Percentiles rank a stretch among this genome's conserved stretches.
Conservation (phyloP, 1,140 invertebrate genomes). For the Drosophila tristis region DNA sequence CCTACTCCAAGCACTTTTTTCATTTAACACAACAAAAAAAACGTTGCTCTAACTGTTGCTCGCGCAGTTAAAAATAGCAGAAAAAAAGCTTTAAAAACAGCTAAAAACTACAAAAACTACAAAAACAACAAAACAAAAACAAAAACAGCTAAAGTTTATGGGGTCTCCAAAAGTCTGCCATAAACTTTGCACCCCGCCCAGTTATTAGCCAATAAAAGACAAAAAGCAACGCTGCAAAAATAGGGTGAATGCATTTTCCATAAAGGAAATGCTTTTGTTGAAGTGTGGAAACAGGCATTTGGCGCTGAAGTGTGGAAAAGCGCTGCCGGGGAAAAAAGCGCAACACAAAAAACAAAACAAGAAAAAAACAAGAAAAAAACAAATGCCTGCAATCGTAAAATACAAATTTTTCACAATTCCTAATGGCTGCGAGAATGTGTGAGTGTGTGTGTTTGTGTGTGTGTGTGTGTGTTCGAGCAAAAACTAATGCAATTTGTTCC, state of each 20-base stretch:
- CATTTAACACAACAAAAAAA: conserved; percentile 8
- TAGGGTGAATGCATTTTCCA: conserved; percentile 30
- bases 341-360: conserved; percentile 11
- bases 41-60: conserved; percentile 1
- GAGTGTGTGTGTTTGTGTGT: conserved; percentile 29
- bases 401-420: conserved; percentile 22
- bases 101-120: conserved; percentile 11
- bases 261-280: conserved; percentile 34
- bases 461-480: no score
- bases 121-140: neutral
- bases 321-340: conserved; percentile 12
- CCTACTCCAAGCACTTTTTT: neutral
- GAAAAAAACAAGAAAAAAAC: no score
- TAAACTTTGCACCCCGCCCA: conserved; percentile 42
- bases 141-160: conserved; percentile 19
- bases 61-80: conserved; percentile 2
- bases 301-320: conserved; percentile 14
- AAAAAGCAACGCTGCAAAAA: conserved; percentile 39
- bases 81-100: conserved; percentile 20
- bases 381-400: conserved; percentile 45
- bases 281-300: conserved; percentile 13
- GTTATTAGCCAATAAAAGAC: conserved; percentile 58
- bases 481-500: conserved; percentile 71
- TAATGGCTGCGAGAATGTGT: conserved; percentile 46
- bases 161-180: conserved; percentile 30